These are phyloP conservation scores for Equus quagga DNA, from an alignment of 2,113 vertebrate species.

Conservation along the genomic window DNA sequence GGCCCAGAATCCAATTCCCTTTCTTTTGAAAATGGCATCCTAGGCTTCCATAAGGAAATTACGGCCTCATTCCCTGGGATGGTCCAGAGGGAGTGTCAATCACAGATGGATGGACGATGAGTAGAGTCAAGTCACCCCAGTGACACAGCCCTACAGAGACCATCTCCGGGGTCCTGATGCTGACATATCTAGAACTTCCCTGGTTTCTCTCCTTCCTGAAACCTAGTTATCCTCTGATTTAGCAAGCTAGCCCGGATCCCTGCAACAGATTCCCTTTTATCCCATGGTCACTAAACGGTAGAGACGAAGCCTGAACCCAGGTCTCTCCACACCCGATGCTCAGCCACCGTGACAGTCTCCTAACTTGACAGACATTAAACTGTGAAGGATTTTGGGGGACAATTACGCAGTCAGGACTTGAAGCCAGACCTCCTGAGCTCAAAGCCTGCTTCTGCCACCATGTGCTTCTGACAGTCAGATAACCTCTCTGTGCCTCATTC, in stretches of 20 bases:
- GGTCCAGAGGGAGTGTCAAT: background rate
- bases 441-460: background rate
- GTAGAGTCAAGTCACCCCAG: background rate
- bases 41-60: background rate
- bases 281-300: no score
- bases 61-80: background rate
- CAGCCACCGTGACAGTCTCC: background rate
- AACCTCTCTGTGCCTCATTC: background rate
- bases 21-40: background rate
- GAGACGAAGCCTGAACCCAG: background rate
- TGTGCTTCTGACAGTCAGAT: background rate
- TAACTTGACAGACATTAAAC: accelerated
- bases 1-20: background rate
- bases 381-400: accelerated
- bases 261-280: background rate
- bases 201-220: background rate
- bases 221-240: background rate
- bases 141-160: background rate
- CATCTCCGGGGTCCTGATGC: accelerated
- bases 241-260: background rate
- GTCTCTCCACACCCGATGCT: background rate
- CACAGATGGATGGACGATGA: accelerated
- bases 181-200: background rate
- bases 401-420: background rate
- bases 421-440: background rate